Conservation (phyloP, 1,140 invertebrate genomes). For the Leptinotarsa undecemlineata region DNA sequence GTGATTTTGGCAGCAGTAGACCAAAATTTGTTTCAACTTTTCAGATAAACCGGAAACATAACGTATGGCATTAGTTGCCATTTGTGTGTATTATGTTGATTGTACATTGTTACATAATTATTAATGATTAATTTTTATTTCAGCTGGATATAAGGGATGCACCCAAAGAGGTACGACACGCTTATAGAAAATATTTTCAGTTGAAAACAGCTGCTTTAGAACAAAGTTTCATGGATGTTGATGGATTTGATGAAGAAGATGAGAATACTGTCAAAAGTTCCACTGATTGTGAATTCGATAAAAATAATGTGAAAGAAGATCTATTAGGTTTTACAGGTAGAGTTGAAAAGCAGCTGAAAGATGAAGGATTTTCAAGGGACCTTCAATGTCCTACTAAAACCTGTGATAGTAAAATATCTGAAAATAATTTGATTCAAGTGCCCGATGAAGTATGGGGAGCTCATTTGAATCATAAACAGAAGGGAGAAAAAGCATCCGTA, state of each 20-base stretch:
- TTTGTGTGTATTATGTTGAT: too few relatives aligned
- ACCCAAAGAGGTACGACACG: conserved; percentile 68
- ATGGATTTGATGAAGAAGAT: conserved; percentile 50
- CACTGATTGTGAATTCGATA: neutral
- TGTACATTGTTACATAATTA: too few relatives aligned
- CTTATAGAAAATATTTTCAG: conserved; percentile 81
- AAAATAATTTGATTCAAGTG: neutral
- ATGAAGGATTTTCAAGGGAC: neutral
- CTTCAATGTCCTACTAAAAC: neutral
- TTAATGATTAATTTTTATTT: conserved; percentile 28
- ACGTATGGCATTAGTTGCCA: too few relatives aligned
- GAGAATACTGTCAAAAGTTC: conserved; percentile 23
- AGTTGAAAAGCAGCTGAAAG: neutral
- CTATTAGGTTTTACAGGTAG: neutral
- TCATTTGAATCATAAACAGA: conserved; percentile 59
- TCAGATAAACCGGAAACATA: too few relatives aligned
- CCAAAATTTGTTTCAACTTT: conserved; percentile 22
- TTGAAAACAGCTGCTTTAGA: conserved; percentile 74
- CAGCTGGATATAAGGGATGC: conserved; percentile 79
- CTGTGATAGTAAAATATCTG: neutral
- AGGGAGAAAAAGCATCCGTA: neutral
- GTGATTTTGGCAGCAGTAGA: too few relatives aligned
- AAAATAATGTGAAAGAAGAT: conserved; percentile 7
- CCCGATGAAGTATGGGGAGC: conserved; percentile 60
- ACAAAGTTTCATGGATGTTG: conserved; percentile 64